phyloP scores from a whole-genome alignment of 1,140 invertebrate genomes.

The Pteromalus puparum region DNA sequence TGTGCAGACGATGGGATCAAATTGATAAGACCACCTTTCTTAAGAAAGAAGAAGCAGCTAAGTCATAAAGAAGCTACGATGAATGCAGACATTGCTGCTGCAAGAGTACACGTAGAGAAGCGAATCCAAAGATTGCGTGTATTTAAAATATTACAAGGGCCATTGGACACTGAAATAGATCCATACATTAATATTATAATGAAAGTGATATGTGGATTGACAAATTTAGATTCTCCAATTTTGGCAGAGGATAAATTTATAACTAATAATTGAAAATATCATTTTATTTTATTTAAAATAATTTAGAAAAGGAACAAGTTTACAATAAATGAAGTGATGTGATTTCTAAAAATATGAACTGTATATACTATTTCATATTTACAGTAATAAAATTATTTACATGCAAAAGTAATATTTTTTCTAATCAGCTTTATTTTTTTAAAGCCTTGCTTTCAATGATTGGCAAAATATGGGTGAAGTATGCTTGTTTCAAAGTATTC shows the following conservation, averaged over 20 bases:
- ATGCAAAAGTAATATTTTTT: no score
- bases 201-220: slow-evolving; percentile 2
- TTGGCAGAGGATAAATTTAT: slow-evolving; percentile 22
- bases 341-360: no score
- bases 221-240: slow-evolving; percentile 8
- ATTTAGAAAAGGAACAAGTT: no score
- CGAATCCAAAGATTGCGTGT: background rate
- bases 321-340: no score
- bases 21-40: slow-evolving; percentile 11
- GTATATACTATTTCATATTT: no score
- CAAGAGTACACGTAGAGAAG: slow-evolving; percentile 14
- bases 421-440: no score
- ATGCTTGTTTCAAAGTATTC: no score
- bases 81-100: slow-evolving; percentile 17
- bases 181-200: slow-evolving; percentile 6
- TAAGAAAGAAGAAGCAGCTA: background rate
- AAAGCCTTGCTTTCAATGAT: no score
- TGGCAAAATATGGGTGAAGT: no score
- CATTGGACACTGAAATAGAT: background rate
- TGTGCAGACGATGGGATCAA: slow-evolving; percentile 8
- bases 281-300: no score
- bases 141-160: background rate
- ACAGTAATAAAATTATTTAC: no score
- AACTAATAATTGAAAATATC: background rate
- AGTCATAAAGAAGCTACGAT: background rate